Evolutionary conservation across 2,113 vertebrate genomes (phyloP).

Genomic region (Centrocercus urophasianus): DNA sequence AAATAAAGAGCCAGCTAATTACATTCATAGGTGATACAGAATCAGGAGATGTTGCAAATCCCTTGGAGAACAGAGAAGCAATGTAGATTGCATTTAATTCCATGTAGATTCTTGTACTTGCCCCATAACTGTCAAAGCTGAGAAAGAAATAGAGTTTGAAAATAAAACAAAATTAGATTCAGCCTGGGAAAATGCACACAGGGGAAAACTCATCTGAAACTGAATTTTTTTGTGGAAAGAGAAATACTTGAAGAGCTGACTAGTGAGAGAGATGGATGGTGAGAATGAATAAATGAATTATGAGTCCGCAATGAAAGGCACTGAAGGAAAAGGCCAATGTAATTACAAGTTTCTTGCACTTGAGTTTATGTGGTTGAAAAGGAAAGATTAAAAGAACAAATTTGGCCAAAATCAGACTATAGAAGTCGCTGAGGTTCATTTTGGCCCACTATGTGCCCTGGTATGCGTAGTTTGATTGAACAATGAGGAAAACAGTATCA

Average conservation of each 20-base stretch:
- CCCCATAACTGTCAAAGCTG: slow-evolving; percentile 39
- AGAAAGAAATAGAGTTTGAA: slow-evolving; percentile 60
- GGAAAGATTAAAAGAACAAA: slow-evolving; percentile 26
- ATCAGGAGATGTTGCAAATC: slow-evolving; percentile 63
- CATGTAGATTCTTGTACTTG: slow-evolving; percentile 49
- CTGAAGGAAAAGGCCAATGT: slow-evolving; percentile 23
- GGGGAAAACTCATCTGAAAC: slow-evolving; percentile 56
- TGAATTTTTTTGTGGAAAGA: slow-evolving; percentile 25
- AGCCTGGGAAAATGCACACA: slow-evolving; percentile 50
- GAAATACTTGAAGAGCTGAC: slow-evolving; percentile 31
- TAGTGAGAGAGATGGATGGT: slow-evolving; percentile 8
- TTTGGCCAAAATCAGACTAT: not conserved
- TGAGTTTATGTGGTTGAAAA: not conserved
- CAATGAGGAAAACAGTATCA: not conserved
- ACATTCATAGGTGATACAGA: slow-evolving; percentile 71
- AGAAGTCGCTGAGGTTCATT: not conserved
- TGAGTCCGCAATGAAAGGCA: not conserved
- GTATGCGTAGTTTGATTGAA: not conserved
- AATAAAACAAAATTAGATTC: slow-evolving; percentile 66
- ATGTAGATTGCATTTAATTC: slow-evolving; percentile 60
- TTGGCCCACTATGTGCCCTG: not conserved
- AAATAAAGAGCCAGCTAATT: slow-evolving; percentile 69
- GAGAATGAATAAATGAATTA: slow-evolving; percentile 51
- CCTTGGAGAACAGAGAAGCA: slow-evolving; percentile 68
- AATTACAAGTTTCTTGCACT: slow-evolving; percentile 14